Percentiles rank a stretch among this genome's conserved stretches.
phyloP scores from a whole-genome alignment of 2,888 invertebrate genomes.

The Acleris emargana region DNA sequence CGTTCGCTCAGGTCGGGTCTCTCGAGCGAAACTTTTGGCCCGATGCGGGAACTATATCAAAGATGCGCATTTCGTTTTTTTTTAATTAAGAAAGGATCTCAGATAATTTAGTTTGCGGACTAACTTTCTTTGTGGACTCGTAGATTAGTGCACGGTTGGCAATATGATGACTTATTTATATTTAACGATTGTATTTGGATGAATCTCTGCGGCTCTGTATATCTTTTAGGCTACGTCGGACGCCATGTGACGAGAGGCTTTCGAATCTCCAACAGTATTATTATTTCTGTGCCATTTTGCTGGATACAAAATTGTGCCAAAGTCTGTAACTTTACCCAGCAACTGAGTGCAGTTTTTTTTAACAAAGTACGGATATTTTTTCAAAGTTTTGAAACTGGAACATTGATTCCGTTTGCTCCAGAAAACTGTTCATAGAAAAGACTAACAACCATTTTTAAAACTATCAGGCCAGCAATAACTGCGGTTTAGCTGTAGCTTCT shows the following conservation, averaged over 20 bases:
- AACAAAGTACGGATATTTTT: background rate
- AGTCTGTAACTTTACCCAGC: constrained; percentile 36
- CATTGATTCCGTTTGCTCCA: background rate
- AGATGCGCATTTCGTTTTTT: constrained; percentile 75
- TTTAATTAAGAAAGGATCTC: constrained; percentile 67
- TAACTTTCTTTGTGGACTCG: constrained; percentile 58
- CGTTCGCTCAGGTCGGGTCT: constrained; percentile 61
- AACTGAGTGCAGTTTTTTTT: constrained; percentile 21
- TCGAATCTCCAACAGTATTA: constrained; percentile 49
- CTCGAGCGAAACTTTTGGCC: constrained; percentile 60
- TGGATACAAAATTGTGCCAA: constrained; percentile 53
- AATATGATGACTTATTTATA: constrained; percentile 51
- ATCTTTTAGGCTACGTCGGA: constrained; percentile 44
- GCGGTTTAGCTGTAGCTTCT: no score
- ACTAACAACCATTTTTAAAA: no score
- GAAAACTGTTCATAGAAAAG: background rate
- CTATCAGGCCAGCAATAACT: no score
- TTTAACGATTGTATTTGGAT: constrained; percentile 49
- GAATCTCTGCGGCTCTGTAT: constrained; percentile 67
- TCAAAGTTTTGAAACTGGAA: background rate
- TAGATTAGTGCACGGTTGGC: constrained; percentile 76
- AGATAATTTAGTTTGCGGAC: constrained; percentile 73
- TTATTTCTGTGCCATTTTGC: constrained; percentile 54
- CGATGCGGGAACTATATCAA: constrained; percentile 61
- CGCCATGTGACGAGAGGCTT: constrained; percentile 45